Percentiles rank a stretch among this genome's conserved stretches.
These are phyloP conservation scores for Acanthopleura granulata DNA, from an alignment of 2,888 invertebrate genomes.

Conservation along the genomic window DNA sequence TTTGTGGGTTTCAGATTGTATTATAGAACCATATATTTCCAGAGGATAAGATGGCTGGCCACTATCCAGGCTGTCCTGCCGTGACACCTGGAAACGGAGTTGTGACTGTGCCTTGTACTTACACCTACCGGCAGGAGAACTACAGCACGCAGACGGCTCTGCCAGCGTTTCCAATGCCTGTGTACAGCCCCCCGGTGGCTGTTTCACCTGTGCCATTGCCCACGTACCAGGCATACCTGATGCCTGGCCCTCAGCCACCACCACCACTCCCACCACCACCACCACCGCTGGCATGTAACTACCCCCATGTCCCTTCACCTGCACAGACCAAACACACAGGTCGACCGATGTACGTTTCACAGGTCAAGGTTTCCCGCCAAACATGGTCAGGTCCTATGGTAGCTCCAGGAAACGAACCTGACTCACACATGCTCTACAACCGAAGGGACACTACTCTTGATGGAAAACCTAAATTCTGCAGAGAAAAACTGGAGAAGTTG, in stretches of 20 bases:
- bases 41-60: not conserved
- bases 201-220: not conserved
- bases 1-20: too few species aligned
- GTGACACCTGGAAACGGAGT: not conserved
- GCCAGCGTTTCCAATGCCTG: not conserved
- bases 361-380: too few species aligned
- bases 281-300: too few species aligned
- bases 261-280: too few species aligned
- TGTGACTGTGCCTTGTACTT: too few species aligned
- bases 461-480: not conserved
- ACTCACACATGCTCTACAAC: too few species aligned
- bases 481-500: not conserved
- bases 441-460: not conserved
- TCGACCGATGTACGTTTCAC: too few species aligned
- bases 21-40: not conserved
- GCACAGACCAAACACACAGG: too few species aligned
- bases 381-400: too few species aligned
- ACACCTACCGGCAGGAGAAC: not conserved
- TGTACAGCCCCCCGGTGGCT: not conserved
- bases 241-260: too few species aligned
- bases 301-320: too few species aligned
- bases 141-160: not conserved
- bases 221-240: not conserved
- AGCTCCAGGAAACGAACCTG: not conserved
- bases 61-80: not conserved